Evolutionary conservation across 1,140 invertebrate species (phyloP), one percentile per base, ranked within the genome.

Genomic region (Cyrtorhinus lividipennis): DNA sequence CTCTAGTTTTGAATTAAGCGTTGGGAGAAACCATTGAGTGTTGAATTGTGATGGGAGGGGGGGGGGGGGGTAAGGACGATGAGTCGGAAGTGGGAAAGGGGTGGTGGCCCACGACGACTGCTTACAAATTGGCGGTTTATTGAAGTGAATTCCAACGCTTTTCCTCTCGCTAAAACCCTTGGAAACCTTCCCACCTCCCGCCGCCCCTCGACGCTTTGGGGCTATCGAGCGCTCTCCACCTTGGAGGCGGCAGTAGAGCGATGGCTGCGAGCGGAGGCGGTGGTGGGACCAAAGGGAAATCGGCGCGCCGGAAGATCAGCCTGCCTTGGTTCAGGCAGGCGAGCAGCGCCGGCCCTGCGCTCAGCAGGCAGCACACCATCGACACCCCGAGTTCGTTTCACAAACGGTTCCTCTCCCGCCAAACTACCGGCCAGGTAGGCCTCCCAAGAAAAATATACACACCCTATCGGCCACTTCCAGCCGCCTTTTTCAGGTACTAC

Each of bases 301-400:
- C 66, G 23, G 56, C 25, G 26, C 66, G 85, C 58, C 80, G 89
- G 63, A 92, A 91, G 75, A 91, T 92, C 67, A 91, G 88, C 46
- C 75, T 92, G 69, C 89, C 88, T 48, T 92, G 89, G 89, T 91
- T 91, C 74, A 79, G 87, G 56, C 87, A 90, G 74, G 81, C 79
- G 62, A 89, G 86, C 26, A 78, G 79, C 68, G 77, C 81, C 66
- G 76, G 81, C 27, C 85, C 87, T 71, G 80, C 82, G 62, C 80
- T 91, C 24, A 81, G 86, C 38, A 80, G 88, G 22, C 88, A 92
- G 73, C 87, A 91, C 71, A 92, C 89, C 73, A 91, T 92, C 77
- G 89, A 92, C 76, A 88, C 88, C 64, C 88, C 88, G 67, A 80
- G 85, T 70, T 87, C 86, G 45, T 88, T 88, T 77, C 84, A 85